These are phyloP conservation scores for Pediacus dermestoides DNA, from an alignment of 2,888 invertebrate genomes.

Conservation along the genomic window DNA sequence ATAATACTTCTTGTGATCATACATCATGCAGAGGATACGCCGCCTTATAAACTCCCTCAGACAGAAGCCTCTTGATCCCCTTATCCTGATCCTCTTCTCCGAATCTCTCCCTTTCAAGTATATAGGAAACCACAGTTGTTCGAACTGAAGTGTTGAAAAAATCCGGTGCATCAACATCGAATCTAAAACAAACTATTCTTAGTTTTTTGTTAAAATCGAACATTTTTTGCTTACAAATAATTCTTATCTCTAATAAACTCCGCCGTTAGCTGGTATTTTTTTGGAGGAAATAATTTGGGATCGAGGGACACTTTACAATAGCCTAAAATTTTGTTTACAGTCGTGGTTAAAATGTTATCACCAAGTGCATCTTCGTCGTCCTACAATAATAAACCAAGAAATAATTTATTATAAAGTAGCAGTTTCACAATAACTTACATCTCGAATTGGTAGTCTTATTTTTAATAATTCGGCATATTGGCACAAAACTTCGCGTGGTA, in stretches of 20 bases:
- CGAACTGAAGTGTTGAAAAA: constrained; percentile 66
- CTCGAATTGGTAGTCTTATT: constrained; percentile 66
- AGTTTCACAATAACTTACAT: constrained; percentile 54
- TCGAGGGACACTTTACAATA: constrained; percentile 58
- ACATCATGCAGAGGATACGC: constrained; percentile 77
- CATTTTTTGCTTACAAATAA: constrained; percentile 59
- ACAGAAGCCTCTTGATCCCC: constrained; percentile 66
- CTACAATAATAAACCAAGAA: constrained; percentile 23
- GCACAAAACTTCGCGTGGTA: constrained; percentile 65
- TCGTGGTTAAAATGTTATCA: constrained; percentile 29
- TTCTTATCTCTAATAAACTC: constrained; percentile 68
- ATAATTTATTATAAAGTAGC: no score
- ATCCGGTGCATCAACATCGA: constrained; percentile 61
- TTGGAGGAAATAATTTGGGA: constrained; percentile 58
- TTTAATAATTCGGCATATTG: constrained; percentile 75
- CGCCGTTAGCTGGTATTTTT: constrained; percentile 61
- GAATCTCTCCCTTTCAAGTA: constrained; percentile 68
- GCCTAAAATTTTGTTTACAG: constrained; percentile 49
- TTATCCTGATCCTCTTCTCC: constrained; percentile 56
- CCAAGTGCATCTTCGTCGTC: constrained; percentile 28
- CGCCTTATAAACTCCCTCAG: constrained; percentile 63
- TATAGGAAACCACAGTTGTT: constrained; percentile 69
- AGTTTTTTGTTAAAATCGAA: constrained; percentile 2
- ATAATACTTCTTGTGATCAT: constrained; percentile 42
- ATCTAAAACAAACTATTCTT: constrained; percentile 49